These are phyloP conservation scores for Cyprinodon tularosa DNA, from an alignment of 2,113 vertebrate species.

Conservation along the genomic window DNA sequence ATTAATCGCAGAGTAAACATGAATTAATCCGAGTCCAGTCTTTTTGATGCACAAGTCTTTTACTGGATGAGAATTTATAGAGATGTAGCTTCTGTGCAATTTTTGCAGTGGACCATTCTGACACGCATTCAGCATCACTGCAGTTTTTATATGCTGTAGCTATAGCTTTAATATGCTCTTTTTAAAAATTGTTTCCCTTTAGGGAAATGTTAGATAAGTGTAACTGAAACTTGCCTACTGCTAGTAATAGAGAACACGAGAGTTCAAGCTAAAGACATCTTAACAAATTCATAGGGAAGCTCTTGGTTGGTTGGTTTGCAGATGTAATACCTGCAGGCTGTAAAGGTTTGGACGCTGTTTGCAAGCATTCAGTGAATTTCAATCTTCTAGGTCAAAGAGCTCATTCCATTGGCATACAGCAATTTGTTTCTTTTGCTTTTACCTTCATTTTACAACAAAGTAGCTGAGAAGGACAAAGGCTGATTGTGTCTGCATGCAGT, in stretches of 20 bases:
- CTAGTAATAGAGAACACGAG: constrained; percentile 55
- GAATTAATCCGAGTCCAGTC: background rate
- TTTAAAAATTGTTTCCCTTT: constrained; percentile 12
- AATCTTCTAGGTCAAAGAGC: background rate
- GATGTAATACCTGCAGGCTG: background rate
- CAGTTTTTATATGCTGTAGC: constrained; percentile 20
- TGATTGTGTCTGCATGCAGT: background rate
- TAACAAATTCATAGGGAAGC: background rate
- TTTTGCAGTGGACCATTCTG: background rate
- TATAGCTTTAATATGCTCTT: constrained; percentile 18
- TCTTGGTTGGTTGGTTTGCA: background rate
- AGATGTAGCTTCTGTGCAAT: background rate
- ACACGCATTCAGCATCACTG: background rate
- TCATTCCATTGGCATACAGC: constrained; percentile 10
- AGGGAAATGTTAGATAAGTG: constrained; percentile 3
- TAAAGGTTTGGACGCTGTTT: background rate
- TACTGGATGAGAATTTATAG: background rate
- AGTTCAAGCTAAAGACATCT: constrained; percentile 12
- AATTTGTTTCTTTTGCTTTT: constrained; percentile 24
- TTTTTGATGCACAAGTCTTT: background rate
- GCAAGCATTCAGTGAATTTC: background rate
- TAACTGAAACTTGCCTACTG: constrained; percentile 51
- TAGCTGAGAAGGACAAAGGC: background rate
- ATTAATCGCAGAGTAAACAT: background rate
- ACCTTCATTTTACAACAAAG: constrained; percentile 3